These are phyloP conservation scores for Muscidifurax raptorellus DNA, from an alignment of 1,140 invertebrate genomes.

Conservation along the genomic window DNA sequence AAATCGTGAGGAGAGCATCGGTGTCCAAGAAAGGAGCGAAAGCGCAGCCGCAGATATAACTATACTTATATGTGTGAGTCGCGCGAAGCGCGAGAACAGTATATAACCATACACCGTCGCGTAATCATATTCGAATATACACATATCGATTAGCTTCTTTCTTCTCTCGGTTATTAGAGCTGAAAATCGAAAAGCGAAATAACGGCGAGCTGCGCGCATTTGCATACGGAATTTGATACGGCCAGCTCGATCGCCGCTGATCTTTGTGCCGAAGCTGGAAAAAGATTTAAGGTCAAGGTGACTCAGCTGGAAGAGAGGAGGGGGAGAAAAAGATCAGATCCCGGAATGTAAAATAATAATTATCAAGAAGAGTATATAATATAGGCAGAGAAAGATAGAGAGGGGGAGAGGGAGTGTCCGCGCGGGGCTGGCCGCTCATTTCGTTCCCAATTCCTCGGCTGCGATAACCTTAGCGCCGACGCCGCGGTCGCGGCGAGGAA, in stretches of 20 bases:
- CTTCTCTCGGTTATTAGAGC: no score
- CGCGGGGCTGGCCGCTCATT: background rate
- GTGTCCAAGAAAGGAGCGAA: slow-evolving; percentile 40
- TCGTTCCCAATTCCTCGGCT: background rate
- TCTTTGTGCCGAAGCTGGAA: background rate
- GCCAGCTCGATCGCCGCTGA: no score
- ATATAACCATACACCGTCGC: no score
- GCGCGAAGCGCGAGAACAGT: no score
- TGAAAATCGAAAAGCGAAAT: no score
- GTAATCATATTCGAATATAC: no score
- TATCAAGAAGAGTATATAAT: background rate
- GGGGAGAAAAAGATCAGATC: background rate
- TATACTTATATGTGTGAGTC: no score
- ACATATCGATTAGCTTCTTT: no score
- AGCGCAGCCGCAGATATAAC: background rate
- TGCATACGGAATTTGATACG: no score
- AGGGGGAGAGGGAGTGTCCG: background rate
- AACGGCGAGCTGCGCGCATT: no score
- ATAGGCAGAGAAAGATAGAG: background rate
- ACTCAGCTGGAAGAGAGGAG: background rate
- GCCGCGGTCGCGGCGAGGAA: background rate
- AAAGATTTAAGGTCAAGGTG: background rate
- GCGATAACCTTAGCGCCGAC: background rate
- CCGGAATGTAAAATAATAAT: background rate
- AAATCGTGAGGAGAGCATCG: background rate